phyloP scores from a whole-genome alignment of 2,888 invertebrate species.

The Colletes collaris region DNA sequence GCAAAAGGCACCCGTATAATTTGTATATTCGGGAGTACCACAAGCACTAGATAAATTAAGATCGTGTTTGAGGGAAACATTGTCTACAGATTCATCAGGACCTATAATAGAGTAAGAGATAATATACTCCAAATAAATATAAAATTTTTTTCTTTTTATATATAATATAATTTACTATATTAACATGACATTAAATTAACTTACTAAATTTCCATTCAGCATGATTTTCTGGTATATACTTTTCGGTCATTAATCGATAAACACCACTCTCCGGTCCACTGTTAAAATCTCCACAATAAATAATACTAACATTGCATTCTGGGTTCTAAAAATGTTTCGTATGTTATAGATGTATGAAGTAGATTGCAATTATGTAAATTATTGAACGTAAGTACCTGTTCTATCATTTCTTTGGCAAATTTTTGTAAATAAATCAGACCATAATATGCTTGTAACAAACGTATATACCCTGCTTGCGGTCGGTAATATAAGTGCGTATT shows the following conservation, averaged over 20 bases:
- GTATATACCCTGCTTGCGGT: constrained; percentile 94
- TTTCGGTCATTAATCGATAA: constrained; percentile 90
- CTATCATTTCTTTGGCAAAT: constrained; percentile 83
- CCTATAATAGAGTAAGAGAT: constrained; percentile 84
- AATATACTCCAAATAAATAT: constrained; percentile 34
- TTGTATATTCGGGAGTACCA: constrained; percentile 93
- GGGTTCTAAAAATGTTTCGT: constrained; percentile 77
- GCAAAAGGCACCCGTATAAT: constrained; percentile 91
- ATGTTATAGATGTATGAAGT: constrained; percentile 16
- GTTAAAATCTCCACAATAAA: constrained; percentile 97
- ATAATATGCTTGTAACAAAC: constrained; percentile 92
- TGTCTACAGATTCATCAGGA: constrained; percentile 86
- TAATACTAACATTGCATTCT: constrained; percentile 85
- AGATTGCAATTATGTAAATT: not conserved
- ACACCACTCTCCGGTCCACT: constrained; percentile 93
- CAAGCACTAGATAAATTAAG: constrained; percentile 90
- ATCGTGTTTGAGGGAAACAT: constrained; percentile 87
- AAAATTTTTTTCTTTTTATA: not conserved
- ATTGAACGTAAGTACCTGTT: constrained; percentile 71
- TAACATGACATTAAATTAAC: constrained; percentile 74
- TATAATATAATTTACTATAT: constrained; percentile 7
- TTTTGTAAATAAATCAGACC: constrained; percentile 88
- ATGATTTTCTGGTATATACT: constrained; percentile 86
- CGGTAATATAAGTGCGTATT: constrained; percentile 98
- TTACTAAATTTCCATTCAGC: constrained; percentile 92